Conservation (phyloP, 1,140 invertebrate species). For the Episyrphus balteatus region DNA sequence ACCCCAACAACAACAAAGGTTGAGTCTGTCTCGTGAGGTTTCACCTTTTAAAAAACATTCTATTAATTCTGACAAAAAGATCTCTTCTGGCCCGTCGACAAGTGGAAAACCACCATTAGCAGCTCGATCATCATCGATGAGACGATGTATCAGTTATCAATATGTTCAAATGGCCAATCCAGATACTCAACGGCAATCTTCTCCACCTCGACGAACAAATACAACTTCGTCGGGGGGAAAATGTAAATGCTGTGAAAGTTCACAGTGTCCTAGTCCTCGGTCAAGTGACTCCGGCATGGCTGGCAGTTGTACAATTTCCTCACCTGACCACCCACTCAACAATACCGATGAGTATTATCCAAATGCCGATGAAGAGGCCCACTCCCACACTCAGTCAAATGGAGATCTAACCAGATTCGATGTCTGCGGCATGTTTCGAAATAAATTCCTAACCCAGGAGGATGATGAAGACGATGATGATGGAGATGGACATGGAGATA, state of each 20-base stretch:
- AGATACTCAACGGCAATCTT: slow-evolving; percentile 10
- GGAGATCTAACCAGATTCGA: slow-evolving; percentile 20
- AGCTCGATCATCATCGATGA: slow-evolving; percentile 25
- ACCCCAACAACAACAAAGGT: background rate
- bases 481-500: slow-evolving; percentile 5
- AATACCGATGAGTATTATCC: slow-evolving; percentile 30
- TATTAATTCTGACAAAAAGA: slow-evolving; percentile 39
- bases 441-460: slow-evolving; percentile 30
- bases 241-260: slow-evolving; percentile 48
- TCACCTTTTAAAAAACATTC: slow-evolving; percentile 35
- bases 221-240: slow-evolving; percentile 17
- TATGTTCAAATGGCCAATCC: slow-evolving; percentile 30
- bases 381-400: background rate
- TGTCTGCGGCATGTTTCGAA: slow-evolving; percentile 32
- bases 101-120: slow-evolving; percentile 8
- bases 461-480: slow-evolving; percentile 12
- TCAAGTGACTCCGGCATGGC: slow-evolving; percentile 72
- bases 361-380: background rate
- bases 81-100: slow-evolving; percentile 13
- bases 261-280: slow-evolving; percentile 47
- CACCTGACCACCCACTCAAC: slow-evolving; percentile 43
- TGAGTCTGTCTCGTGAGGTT: slow-evolving; percentile 4
- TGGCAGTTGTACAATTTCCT: slow-evolving; percentile 60
- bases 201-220: slow-evolving; percentile 1
- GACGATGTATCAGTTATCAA: slow-evolving; percentile 41